These are phyloP conservation scores for Leuciscus waleckii DNA, from an alignment of 2,797 vertebrate species.

Conservation along the genomic window DNA sequence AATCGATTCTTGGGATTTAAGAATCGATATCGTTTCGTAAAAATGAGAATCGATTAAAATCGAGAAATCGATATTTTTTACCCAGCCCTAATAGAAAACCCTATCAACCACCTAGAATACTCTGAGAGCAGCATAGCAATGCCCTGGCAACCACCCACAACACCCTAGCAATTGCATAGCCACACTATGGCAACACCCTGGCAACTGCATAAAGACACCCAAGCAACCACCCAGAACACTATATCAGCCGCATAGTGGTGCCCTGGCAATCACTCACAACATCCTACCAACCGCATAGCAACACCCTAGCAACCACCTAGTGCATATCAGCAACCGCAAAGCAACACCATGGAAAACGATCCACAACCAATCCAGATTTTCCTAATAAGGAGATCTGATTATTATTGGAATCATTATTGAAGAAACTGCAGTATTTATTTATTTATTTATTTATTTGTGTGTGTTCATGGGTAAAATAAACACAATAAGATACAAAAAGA, in stretches of 20 bases:
- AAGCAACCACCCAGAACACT: neutral
- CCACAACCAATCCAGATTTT: neutral
- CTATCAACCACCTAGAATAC: too few species aligned
- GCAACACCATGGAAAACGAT: neutral
- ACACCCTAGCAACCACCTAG: neutral
- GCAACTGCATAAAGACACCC: neutral
- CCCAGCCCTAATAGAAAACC: too few species aligned
- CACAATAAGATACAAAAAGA: neutral
- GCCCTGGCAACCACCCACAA: neutral
- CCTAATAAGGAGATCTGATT: neutral
- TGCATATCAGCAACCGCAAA: neutral
- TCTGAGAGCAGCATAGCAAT: too few species aligned
- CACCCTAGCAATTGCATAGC: neutral
- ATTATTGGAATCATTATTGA: neutral
- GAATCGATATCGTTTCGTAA: too few species aligned
- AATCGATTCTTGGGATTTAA: too few species aligned
- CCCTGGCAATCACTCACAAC: neutral
- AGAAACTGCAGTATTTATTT: neutral
- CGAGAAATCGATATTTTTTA: too few species aligned
- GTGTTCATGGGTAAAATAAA: neutral
- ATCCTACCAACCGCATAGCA: neutral
- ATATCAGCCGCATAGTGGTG: neutral
- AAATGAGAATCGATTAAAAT: too few species aligned
- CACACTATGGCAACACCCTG: neutral
- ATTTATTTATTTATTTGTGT: too few species aligned